Evolutionary conservation across 2,888 invertebrate genomes (phyloP), one percentile per base, ranked within the genome.

Genomic region (Cerastoderma edule): DNA sequence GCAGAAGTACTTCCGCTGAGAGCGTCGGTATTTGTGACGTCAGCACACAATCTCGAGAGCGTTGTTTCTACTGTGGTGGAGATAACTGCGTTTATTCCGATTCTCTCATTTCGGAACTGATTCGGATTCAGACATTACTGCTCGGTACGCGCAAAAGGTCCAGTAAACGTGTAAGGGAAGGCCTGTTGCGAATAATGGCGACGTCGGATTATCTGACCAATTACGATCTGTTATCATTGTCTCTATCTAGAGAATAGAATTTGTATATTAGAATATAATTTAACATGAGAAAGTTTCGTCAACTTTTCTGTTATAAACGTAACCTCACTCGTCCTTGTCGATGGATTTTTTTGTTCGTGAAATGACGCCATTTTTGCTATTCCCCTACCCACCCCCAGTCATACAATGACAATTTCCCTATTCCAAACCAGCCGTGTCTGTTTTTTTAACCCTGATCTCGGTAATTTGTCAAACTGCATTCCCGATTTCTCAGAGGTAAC

Each of bases 231-330:
- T 35, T 68, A 22, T 22, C 8, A 5, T 24, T 68, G 54, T 68
- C 68, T n/a, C 22, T 68, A 16, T n/a, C n/a, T 8, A 39, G 24
- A 5, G 68, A 68, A 46, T 68, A 57, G 57, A 68, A 39, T n/a
- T n/a, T 5, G 13, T 6, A 5, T 10, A 50, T 50, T n/a, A n/a
- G n/a, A n/a, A n/a, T n/a, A n/a, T n/a, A n/a, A n/a, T n/a, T n/a
- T n/a, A n/a, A n/a, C n/a, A n/a, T n/a, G n/a, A n/a, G n/a, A n/a
- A n/a, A n/a, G n/a, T n/a, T n/a, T n/a, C n/a, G n/a, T n/a, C n/a
- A n/a, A n/a, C n/a, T n/a, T n/a, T n/a, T n/a, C n/a, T n/a, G n/a
- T n/a, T n/a, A n/a, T n/a, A n/a, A n/a, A n/a, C n/a, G n/a, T n/a
- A n/a, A n/a, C n/a, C n/a, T n/a, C n/a, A n/a, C n/a, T n/a, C n/a